Evolutionary conservation across 2,888 invertebrate genomes (phyloP).

Genomic region (Busseola fusca): DNA sequence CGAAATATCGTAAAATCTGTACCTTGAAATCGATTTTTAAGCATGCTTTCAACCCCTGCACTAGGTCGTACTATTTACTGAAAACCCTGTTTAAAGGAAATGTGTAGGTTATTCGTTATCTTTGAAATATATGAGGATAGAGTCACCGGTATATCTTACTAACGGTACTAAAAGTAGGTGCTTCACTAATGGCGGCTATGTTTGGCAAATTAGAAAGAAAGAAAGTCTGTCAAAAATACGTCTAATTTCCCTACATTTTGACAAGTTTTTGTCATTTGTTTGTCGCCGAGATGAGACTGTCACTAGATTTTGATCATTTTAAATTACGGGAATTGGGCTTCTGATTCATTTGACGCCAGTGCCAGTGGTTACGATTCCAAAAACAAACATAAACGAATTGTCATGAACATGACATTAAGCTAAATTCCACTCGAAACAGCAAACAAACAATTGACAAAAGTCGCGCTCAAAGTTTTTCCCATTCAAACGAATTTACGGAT

Average conservation of each 20-base stretch:
- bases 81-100: not conserved
- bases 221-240: too few relatives aligned
- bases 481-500: conserved; percentile 43
- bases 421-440: conserved; percentile 8
- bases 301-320: too few relatives aligned
- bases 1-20: too few relatives aligned
- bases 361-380: not conserved
- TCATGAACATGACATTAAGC: conserved; percentile 18
- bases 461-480: conserved; percentile 29
- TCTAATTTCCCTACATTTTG: too few relatives aligned
- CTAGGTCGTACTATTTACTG: too few relatives aligned
- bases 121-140: not conserved
- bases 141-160: not conserved
- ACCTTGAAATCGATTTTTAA: too few relatives aligned
- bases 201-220: too few relatives aligned
- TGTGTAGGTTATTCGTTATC: not conserved
- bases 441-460: conserved; percentile 29
- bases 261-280: too few relatives aligned
- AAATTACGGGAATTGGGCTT: too few relatives aligned
- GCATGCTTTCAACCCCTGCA: too few relatives aligned
- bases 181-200: not conserved
- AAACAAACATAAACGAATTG: not conserved
- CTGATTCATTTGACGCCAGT: too few relatives aligned
- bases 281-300: too few relatives aligned
- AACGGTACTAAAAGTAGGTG: not conserved